Evolutionary conservation across 2,797 vertebrate species (phyloP).

Genomic region (Gobionotothen gibberifrons): DNA sequence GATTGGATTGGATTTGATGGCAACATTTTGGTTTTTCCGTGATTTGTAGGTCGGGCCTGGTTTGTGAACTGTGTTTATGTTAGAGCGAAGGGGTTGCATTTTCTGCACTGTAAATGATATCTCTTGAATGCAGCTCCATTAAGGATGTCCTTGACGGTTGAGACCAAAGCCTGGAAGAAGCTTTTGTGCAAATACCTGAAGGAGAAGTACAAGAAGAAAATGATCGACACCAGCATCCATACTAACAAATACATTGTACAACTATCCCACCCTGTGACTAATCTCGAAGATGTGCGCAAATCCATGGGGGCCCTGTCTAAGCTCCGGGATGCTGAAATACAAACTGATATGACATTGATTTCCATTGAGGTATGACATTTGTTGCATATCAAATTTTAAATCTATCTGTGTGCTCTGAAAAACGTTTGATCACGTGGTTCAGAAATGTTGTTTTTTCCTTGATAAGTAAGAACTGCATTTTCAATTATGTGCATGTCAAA

Average conservation of each 20-base stretch:
- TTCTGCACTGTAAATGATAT: not conserved
- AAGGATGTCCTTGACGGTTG: conserved; percentile 79
- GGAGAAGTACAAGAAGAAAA: conserved; percentile 86
- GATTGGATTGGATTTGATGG: not conserved
- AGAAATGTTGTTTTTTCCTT: not conserved
- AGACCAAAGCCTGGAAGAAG: conserved; percentile 88
- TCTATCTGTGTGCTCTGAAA: not conserved
- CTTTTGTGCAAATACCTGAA: conserved; percentile 85
- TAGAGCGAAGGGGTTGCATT: not conserved
- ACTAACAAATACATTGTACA: conserved; percentile 75
- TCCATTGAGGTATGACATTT: conserved; percentile 85
- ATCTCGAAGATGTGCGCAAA: conserved; percentile 86
- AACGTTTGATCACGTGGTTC: not conserved
- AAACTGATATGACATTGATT: conserved; percentile 85
- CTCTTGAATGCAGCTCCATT: conserved; percentile 61
- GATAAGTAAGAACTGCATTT: not conserved
- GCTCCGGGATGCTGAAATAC: conserved; percentile 82
- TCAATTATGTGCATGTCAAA: conserved; percentile 1
- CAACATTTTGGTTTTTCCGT: not conserved
- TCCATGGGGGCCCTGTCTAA: conserved; percentile 82
- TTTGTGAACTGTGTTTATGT: not conserved
- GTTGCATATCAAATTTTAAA: not conserved
- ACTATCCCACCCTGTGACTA: conserved; percentile 82
- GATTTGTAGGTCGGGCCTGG: not conserved
- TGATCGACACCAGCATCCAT: conserved; percentile 78